A percentile compares a stretch with the other conserved stretches of the same genome.
Evolutionary conservation across 2,113 vertebrate genomes (phyloP).

Genomic region (Menidia beryllina): DNA sequence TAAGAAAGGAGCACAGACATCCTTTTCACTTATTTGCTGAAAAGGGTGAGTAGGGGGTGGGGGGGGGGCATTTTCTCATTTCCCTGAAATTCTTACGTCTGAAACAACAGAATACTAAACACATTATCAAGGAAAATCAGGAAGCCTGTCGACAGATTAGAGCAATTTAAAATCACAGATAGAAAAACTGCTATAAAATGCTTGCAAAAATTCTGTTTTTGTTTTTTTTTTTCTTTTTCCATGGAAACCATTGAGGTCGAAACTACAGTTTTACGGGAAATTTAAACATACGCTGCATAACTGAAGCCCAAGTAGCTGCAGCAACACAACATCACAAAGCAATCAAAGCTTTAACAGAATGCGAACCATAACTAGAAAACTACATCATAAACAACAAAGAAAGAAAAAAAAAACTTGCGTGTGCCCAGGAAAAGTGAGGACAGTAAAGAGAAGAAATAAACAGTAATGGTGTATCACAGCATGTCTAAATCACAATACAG

Average conservation of each 20-base stretch:
- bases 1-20: constrained; percentile 76
- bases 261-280: not conserved
- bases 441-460: constrained; percentile 8
- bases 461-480: constrained; percentile 8
- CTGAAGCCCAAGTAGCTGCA: constrained; percentile 9
- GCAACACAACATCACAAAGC: too few species aligned
- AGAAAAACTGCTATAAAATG: not conserved
- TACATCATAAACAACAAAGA: not conserved
- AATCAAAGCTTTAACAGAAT: constrained; percentile 4
- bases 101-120: constrained; percentile 73
- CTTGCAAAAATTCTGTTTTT: not conserved
- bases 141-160: constrained; percentile 41
- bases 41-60: constrained; percentile 41
- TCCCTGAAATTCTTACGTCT: constrained; percentile 77
- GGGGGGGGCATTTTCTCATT: constrained; percentile 72
- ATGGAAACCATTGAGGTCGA: not conserved
- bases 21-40: constrained; percentile 78
- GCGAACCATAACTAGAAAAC: constrained; percentile 2
- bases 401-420: not conserved
- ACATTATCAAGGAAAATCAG: constrained; percentile 53
- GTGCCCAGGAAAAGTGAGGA: constrained; percentile 31
- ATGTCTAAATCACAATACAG: constrained; percentile 32
- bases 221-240: constrained; percentile 9
- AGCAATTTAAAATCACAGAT: constrained; percentile 24
- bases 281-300: not conserved